Base-by-base conservation (phyloP, 2,888 invertebrate species). In the Lycia hirtaria region DNA sequence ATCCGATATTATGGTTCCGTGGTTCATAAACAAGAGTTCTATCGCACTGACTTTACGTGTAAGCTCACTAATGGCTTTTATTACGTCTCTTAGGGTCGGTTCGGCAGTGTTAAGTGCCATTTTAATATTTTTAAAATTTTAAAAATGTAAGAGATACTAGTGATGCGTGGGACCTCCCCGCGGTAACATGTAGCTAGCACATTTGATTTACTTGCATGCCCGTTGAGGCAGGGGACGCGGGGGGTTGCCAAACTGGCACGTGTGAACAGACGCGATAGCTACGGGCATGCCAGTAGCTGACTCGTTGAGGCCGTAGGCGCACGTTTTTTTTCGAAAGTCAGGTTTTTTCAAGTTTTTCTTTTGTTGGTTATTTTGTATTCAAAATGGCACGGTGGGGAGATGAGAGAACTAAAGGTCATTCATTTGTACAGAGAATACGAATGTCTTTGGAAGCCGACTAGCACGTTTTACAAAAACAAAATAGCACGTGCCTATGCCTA, bases 201-300 rank as follows among this genome's bases (percentile, higher is more conserved):
- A 62, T 57, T 57, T 62, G 57, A 58, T 57, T 59, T 62, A 20
- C 62, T 62, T 52, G 58, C 62, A 55, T 62, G 59, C 62, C 52
- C 53, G 52, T 53, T 59, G 59, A 49, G 54, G 60, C 51, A 60
- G 56, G 47, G 33, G 47, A 6, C 47, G 47, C 47, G 55, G 51
- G 59, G 50, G 56, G 53, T 33, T 54, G 54, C 51, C 20, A 54
- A 57, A 22, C 56, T 33, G 58, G 53, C 56, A 62, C 50, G 62
- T 45, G 59, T 59, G 59, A 62, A 58, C 57, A 44, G 47, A 52
- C 48, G 51, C 57, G 55, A 55, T 58, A 55, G 58, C 56, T 44
- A 50, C 54, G 30, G 61, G 56, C 53, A 53, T 56, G 45, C 56
- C 45, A 56, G 56, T 56, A 56, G 50, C 50, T 26, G 38, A 38